phyloP scores from a whole-genome alignment of 2,888 invertebrate species.

The Cryptus viduatorius region DNA sequence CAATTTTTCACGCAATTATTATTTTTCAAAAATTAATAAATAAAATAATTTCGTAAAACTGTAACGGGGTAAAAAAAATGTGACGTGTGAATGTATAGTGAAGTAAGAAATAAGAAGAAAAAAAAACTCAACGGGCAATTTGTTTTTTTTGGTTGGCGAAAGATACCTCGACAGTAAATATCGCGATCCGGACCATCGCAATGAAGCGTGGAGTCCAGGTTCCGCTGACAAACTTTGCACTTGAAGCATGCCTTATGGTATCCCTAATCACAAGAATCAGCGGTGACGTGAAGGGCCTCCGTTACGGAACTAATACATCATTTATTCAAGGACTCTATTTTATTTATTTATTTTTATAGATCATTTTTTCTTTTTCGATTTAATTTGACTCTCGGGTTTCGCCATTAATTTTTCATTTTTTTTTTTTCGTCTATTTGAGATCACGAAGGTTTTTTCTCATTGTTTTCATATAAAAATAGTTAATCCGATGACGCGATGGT shows the following conservation, averaged over 20 bases:
- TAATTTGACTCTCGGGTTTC: conserved; percentile 24
- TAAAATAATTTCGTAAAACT: conserved; percentile 12
- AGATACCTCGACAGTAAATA: conserved; percentile 96
- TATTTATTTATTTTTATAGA: background rate
- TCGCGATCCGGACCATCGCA: conserved; percentile 97
- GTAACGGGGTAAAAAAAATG: conserved; percentile 8
- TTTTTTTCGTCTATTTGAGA: conserved; percentile 1
- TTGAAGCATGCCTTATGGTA: conserved; percentile 97
- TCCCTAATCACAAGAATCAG: conserved; percentile 88
- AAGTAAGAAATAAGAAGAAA: conserved; percentile 53
- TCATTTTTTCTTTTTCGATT: background rate
- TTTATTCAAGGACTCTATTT: conserved; percentile 20
- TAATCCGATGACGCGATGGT: conserved; percentile 35
- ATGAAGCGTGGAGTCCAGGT: conserved; percentile 94
- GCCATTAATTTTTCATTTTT: conserved; percentile 5
- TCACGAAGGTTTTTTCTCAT: conserved; percentile 7
- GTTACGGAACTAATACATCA: conserved; percentile 34
- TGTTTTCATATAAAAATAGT: conserved; percentile 12
- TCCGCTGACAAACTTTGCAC: conserved; percentile 93
- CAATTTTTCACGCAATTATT: conserved; percentile 3
- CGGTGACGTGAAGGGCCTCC: conserved; percentile 74
- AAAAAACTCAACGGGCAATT: conserved; percentile 72
- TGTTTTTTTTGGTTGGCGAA: conserved; percentile 71
- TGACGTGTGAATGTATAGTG: conserved; percentile 44
- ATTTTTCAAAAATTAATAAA: conserved; percentile 1